Evolutionary conservation across 2,797 vertebrate species (phyloP).

Genomic region (Staurois parvus): DNA sequence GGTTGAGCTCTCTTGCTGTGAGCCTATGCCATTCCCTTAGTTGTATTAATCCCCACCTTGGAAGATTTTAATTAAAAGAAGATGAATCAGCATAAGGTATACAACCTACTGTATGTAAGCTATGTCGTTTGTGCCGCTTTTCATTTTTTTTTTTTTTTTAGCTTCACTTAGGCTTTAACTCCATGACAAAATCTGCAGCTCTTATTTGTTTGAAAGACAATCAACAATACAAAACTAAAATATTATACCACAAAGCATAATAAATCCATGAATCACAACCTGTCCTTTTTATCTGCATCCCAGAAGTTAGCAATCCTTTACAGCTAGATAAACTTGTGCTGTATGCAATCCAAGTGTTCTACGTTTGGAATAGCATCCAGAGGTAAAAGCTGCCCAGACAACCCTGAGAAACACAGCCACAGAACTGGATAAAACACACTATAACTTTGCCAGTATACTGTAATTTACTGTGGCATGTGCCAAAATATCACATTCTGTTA

Average conservation of each 20-base stretch:
- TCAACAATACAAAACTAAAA: constrained; percentile 73
- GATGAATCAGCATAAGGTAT: too few species aligned
- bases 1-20: too few species aligned
- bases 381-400: constrained; percentile 25
- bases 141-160: too few species aligned
- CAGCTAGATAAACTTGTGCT: constrained; percentile 64
- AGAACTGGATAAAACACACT: constrained; percentile 30
- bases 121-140: too few species aligned
- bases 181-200: too few species aligned
- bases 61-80: too few species aligned
- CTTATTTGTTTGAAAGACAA: too few species aligned
- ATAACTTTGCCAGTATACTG: constrained; percentile 36
- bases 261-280: neutral
- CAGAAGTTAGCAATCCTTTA: constrained; percentile 64
- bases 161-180: too few species aligned
- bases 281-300: constrained; percentile 10
- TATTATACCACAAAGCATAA: neutral
- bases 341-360: constrained; percentile 30
- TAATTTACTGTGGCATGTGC: constrained; percentile 29
- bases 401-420: constrained; percentile 27
- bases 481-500: constrained; percentile 50
- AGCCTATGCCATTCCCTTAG: too few species aligned
- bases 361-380: constrained; percentile 28
- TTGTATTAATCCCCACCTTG: too few species aligned
- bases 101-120: too few species aligned